Conservation (phyloP, 1,140 invertebrate genomes). For the Trialeurodes vaporariorum region DNA sequence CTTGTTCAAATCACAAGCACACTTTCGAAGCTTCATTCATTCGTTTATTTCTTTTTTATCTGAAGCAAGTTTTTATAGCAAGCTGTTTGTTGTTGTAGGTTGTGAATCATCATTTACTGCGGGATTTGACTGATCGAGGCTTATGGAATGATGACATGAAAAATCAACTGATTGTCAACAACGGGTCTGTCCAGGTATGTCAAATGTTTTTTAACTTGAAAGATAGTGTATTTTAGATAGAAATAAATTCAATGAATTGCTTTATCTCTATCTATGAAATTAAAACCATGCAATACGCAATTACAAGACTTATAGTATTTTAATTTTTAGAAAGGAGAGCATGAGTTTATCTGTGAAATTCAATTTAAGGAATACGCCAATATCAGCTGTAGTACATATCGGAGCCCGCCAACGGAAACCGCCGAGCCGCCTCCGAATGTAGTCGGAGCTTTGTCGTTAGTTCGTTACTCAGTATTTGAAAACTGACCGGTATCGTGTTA, state of each 20-base stretch:
- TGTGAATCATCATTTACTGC: conserved; percentile 92
- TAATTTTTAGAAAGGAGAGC: too few species aligned
- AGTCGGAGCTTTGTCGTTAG: too few species aligned
- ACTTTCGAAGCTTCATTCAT: neutral
- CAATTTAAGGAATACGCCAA: too few species aligned
- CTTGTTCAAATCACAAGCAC: too few species aligned
- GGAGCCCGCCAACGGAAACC: too few species aligned
- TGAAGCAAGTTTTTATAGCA: neutral
- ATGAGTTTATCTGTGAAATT: too few species aligned
- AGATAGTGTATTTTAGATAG: neutral
- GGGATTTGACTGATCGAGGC: conserved; percentile 79
- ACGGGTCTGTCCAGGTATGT: conserved; percentile 72
- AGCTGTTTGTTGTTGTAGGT: conserved; percentile 42
- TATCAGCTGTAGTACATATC: too few species aligned
- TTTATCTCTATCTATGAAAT: neutral
- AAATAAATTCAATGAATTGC: neutral
- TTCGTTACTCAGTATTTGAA: too few species aligned
- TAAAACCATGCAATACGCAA: too few species aligned
- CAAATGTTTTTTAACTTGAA: neutral
- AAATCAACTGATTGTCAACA: conserved; percentile 79
- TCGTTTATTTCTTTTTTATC: neutral
- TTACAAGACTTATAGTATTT: too few species aligned
- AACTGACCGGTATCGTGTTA: too few species aligned
- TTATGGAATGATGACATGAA: conserved; percentile 97
- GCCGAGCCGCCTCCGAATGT: too few species aligned